These are phyloP conservation scores for Hartigia nigra DNA, from an alignment of 2,888 invertebrate species.

Conservation along the genomic window DNA sequence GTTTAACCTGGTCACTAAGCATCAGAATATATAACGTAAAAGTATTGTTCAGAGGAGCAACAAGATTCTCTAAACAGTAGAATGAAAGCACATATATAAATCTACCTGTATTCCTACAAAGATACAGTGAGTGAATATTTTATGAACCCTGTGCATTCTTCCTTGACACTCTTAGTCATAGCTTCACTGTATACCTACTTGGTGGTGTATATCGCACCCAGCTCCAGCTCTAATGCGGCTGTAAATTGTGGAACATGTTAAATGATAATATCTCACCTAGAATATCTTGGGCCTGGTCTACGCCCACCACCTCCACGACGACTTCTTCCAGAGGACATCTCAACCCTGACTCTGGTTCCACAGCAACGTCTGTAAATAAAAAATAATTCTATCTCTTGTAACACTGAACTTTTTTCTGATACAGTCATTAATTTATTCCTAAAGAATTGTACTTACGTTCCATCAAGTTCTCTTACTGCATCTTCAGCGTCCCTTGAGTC, in stretches of 20 bases:
- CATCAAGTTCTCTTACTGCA: constrained; percentile 84
- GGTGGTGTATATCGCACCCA: constrained; percentile 37
- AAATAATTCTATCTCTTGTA: not conserved
- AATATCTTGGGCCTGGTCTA: constrained; percentile 59
- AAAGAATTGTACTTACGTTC: constrained; percentile 73
- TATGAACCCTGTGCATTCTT: constrained; percentile 39
- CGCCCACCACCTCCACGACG: constrained; percentile 74
- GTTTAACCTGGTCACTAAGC: not conserved
- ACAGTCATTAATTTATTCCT: not conserved
- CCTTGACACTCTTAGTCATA: constrained; percentile 32
- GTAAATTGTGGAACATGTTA: constrained; percentile 30
- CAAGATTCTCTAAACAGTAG: constrained; percentile 10
- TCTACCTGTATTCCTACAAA: constrained; percentile 35
- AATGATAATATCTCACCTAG: constrained; percentile 51
- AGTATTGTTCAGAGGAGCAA: constrained; percentile 34
- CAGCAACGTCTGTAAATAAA: constrained; percentile 78
- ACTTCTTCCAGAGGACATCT: constrained; percentile 91
- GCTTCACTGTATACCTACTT: constrained; percentile 54
- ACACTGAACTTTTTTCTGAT: not conserved
- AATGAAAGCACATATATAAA: constrained; percentile 23
- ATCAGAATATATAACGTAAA: constrained; percentile 1
- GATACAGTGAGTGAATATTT: constrained; percentile 27
- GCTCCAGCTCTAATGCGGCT: constrained; percentile 43
- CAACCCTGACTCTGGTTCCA: constrained; percentile 89
- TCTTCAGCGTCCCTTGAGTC: constrained; percentile 91